phyloP scores from a whole-genome alignment of 1,140 invertebrate species.

The Galendromus occidentalis region DNA sequence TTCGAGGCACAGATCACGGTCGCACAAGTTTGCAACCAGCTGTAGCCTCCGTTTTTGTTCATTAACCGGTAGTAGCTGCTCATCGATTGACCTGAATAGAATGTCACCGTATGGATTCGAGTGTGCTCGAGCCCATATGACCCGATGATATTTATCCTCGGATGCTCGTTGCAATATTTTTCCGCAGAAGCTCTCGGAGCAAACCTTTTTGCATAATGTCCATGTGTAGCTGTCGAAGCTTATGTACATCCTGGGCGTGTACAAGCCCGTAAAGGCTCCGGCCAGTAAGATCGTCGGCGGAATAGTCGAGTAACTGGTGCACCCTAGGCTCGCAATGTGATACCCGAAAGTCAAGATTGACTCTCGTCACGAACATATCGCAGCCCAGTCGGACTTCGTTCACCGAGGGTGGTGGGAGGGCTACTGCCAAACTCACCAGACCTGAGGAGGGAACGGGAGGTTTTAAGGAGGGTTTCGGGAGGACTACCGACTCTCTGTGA shows the following conservation, averaged over 20 bases:
- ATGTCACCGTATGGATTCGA: slow-evolving; percentile 19
- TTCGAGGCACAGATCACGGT: slow-evolving; percentile 55
- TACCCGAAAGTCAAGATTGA: slow-evolving; percentile 86
- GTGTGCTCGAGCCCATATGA: too few species aligned
- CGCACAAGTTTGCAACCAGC: slow-evolving; percentile 87
- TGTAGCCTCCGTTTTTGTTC: slow-evolving; percentile 85
- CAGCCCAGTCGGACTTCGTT: slow-evolving; percentile 86
- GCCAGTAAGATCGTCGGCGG: slow-evolving; percentile 74
- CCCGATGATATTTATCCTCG: too few species aligned
- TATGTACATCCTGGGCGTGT: slow-evolving; percentile 81
- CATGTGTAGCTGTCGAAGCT: slow-evolving; percentile 71
- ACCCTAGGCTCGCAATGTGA: slow-evolving; percentile 91
- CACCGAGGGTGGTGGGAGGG: slow-evolving; percentile 79
- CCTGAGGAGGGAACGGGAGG: slow-evolving; percentile 45
- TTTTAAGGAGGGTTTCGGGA: too few species aligned
- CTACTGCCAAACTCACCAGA: slow-evolving; percentile 81
- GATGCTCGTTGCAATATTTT: neutral
- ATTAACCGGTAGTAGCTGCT: slow-evolving; percentile 86
- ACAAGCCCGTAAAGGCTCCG: slow-evolving; percentile 80
- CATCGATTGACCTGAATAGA: slow-evolving; percentile 75
- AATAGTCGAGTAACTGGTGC: slow-evolving; percentile 74
- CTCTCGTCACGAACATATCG: slow-evolving; percentile 88
- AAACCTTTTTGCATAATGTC: slow-evolving; percentile 41
- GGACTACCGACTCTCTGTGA: too few species aligned
- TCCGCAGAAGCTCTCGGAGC: neutral